These are phyloP conservation scores for Lasiurus borealis DNA, from an alignment of 2,113 vertebrate genomes.

Conservation along the genomic window DNA sequence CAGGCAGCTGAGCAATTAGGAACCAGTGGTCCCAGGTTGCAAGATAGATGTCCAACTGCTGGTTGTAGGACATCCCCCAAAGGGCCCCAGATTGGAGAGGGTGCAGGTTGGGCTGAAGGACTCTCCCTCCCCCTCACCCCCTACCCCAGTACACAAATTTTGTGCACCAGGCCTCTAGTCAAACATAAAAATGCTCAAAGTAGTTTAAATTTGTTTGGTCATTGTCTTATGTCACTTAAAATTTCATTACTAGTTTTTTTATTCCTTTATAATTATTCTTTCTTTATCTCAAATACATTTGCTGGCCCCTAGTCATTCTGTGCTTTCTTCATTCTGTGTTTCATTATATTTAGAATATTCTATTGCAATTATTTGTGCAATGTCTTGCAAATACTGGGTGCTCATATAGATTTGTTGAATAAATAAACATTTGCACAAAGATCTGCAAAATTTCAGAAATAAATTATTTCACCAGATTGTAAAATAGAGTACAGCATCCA, in stretches of 20 bases:
- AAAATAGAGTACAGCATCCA: background rate
- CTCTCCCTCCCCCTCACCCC: too few relatives aligned
- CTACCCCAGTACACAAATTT: too few relatives aligned
- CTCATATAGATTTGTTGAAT: background rate
- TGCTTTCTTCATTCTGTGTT: background rate
- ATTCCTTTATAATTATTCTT: background rate
- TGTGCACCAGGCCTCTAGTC: too few relatives aligned
- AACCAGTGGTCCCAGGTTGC: too few relatives aligned
- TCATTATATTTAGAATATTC: background rate
- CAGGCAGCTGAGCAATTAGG: too few relatives aligned
- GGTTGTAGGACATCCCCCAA: too few relatives aligned
- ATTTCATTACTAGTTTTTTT: background rate
- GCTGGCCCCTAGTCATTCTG: background rate
- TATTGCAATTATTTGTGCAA: background rate
- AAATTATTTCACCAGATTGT: background rate
- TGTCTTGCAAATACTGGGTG: background rate
- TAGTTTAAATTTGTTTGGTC: constrained; percentile 3
- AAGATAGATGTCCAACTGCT: too few relatives aligned
- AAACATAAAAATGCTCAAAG: background rate
- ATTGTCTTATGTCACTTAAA: constrained; percentile 34
- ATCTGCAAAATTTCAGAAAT: background rate
- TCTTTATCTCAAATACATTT: constrained; percentile 2
- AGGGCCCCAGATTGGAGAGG: too few relatives aligned
- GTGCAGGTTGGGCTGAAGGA: too few relatives aligned
- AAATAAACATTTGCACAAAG: background rate